Evolutionary conservation across 2,888 invertebrate genomes (phyloP), one percentile per base, ranked within the genome.

Genomic region (Papilio gigon): DNA sequence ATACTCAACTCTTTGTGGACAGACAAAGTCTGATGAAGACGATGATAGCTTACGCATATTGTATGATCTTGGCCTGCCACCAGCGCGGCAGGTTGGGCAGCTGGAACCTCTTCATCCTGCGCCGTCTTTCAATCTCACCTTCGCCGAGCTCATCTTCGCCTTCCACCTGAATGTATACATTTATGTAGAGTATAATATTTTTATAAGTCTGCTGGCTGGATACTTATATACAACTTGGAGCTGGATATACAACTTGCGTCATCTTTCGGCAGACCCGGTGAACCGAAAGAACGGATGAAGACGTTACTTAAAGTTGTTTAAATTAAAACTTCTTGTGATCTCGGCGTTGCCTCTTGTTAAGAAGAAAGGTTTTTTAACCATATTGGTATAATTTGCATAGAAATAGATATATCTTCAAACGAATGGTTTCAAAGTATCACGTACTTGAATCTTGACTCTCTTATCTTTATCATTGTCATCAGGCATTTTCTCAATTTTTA

Each of bases 51-150:
- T 69, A 91, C 91, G 91, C 91, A 82, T 92, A 92, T 89, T 90
- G 86, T 73, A 92, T 90, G 73, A 92, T 83, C 74, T 88, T 88
- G 25, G 90, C 89, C 74, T 90, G 89, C 91, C 91, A 92, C 91
- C 91, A 92, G 59, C 91, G 81, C 11, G 91, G 88, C 56, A 92
- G 73, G 62, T 89, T 78, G 3, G 89, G 91, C 70, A 92, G 73
- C 68, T 84, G 83, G 71, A 90, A 92, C 71, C 90, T 77, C 78
- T 89, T 90, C 89, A 88, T 89, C 73, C 86, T 89, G 72, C 84
- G 87, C n/a, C 83, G 87, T n/a, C 85, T 84, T 4, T 87, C 84
- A 76, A 80, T 83, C 72, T 92, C 91, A 1, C 85, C 87, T 77
- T 91, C 91, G 2, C 76, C 84, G 1, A 75, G 73, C 72, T 90